Evolutionary conservation across 2,113 vertebrate species (phyloP), one percentile per base, ranked within the genome.

Genomic region (Motacilla alba): DNA sequence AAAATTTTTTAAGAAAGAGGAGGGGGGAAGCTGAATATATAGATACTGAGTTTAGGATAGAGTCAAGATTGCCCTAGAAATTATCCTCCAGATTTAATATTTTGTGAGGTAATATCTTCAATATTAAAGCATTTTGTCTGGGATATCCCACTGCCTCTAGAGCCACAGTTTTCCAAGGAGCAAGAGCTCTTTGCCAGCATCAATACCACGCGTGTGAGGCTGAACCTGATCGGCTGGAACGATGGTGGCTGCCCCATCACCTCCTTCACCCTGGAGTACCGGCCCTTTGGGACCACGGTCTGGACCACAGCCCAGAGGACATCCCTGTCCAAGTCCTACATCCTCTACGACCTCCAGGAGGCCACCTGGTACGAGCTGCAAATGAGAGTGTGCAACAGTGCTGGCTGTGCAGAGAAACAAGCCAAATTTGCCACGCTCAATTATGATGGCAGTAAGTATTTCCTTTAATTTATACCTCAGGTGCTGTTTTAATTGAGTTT

Each of bases 151-250:
- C 39, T 84, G 62, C 63, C 70, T 47, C 3, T 96, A 99, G 99
- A 99, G 77, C 99, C 99, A 20, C 99, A 99, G 96, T 99, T 99
- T 97, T 99, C 99, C 37, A 99, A 99, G 98, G 99, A 99, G 89
- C 99, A 99, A 27, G 99, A 99, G 81, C 98, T 99, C 84, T 99
- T 99, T 59, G 98, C 99, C 97, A 99, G 99, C 96, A 98, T 99
- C 95, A 99, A 99, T 96, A 99, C 98, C 90, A 99, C 99, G 0
- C 98, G 99, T 3, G 99, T 99, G 87, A 97, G 98, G 83, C 98
- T 99, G 83, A 99, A 99, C 97, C 98, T 99, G 89, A 98, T 99
- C 7, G 99, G 99, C 93, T 99, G 99, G 99, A 99, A 99, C 72
- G 99, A 99, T 0, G 99, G 99, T 1, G 99, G 99, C 95, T 99